phyloP scores from a whole-genome alignment of 2,888 invertebrate species.

The Platypus cylindrus region DNA sequence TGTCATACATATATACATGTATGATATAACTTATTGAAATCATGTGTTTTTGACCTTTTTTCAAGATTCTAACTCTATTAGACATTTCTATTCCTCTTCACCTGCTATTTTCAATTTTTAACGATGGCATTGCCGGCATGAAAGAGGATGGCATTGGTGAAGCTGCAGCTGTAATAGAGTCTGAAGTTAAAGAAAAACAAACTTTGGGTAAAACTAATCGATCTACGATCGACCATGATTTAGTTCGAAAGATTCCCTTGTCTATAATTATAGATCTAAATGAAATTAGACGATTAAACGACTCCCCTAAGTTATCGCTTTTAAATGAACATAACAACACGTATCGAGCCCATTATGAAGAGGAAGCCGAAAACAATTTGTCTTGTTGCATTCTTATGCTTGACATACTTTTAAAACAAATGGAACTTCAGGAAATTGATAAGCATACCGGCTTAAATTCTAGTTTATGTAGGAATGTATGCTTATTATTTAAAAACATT shows the following conservation, averaged over 20 bases:
- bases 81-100: constrained; percentile 82
- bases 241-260: too few relatives aligned
- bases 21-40: neutral
- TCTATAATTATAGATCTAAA: too few relatives aligned
- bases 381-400: constrained; percentile 94
- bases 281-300: too few relatives aligned
- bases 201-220: too few relatives aligned
- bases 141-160: constrained; percentile 36
- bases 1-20: neutral
- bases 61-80: constrained; percentile 69
- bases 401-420: constrained; percentile 88
- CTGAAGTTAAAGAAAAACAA: too few relatives aligned
- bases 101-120: constrained; percentile 81
- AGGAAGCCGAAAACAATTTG: constrained; percentile 64
- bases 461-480: constrained; percentile 59
- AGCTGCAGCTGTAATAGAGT: too few relatives aligned
- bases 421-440: constrained; percentile 78
- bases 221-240: too few relatives aligned
- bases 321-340: constrained; percentile 56
- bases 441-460: constrained; percentile 68
- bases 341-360: constrained; percentile 57
- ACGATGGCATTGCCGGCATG: constrained; percentile 70
- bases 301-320: constrained; percentile 53
- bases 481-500: constrained; percentile 62
- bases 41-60: neutral